Percentiles rank a stretch among this genome's conserved stretches.
These are phyloP conservation scores for Zoanthus sociatus DNA, from an alignment of 92 coral and sea anemone genomes.

Conservation along the genomic window DNA sequence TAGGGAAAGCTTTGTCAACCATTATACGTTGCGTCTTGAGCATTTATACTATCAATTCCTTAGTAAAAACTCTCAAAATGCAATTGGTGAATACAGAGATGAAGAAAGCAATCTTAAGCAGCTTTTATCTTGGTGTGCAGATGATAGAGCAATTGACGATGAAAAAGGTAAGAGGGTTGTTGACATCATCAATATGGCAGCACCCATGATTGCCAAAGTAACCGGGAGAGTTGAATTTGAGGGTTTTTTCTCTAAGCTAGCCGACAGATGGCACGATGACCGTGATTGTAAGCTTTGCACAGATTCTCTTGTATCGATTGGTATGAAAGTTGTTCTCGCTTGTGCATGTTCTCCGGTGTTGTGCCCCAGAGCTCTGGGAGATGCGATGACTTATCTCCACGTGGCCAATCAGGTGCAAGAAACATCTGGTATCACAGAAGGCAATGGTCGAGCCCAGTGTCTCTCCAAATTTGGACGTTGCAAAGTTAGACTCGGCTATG, in stretches of 20 bases:
- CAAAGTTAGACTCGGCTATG: slow-evolving; percentile 9
- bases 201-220: slow-evolving; percentile 55
- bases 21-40: slow-evolving; percentile 40
- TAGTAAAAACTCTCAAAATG: slow-evolving; percentile 44
- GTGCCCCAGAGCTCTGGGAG: slow-evolving; percentile 40
- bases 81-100: slow-evolving; percentile 40
- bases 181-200: slow-evolving; percentile 55
- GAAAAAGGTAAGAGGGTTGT: slow-evolving; percentile 13
- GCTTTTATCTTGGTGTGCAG: slow-evolving; percentile 39
- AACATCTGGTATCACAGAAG: slow-evolving; percentile 30
- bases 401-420: slow-evolving; percentile 46
- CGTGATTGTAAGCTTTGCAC: slow-evolving; percentile 21
- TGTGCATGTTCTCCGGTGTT: slow-evolving; percentile 45
- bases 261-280: slow-evolving; percentile 31
- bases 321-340: slow-evolving; percentile 52
- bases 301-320: slow-evolving; percentile 65
- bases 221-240: slow-evolving; percentile 24
- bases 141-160: slow-evolving; percentile 20
- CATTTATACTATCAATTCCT: slow-evolving; percentile 52
- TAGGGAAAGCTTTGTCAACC: slow-evolving; percentile 28
- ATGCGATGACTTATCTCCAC: slow-evolving; percentile 48
- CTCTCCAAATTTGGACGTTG: slow-evolving; percentile 69
- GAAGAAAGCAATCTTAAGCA: slow-evolving; percentile 57
- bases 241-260: neutral
- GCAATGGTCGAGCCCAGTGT: slow-evolving; percentile 72